These are phyloP conservation scores for Drosophila koepferae DNA, from an alignment of 2,888 invertebrate species.

Conservation along the genomic window DNA sequence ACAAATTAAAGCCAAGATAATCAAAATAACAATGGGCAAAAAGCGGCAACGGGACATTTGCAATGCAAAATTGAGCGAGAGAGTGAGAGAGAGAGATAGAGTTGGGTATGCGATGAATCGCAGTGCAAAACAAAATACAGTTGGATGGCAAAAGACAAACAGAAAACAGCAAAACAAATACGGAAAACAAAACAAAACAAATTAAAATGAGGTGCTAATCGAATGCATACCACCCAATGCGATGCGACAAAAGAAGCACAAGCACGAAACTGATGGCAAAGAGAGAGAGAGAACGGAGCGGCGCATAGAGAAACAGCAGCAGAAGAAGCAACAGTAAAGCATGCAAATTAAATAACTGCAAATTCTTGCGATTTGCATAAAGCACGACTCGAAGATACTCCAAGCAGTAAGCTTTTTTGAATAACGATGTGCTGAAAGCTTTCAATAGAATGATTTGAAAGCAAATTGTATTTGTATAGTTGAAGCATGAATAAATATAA, in stretches of 20 bases:
- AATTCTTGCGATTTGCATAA: not conserved
- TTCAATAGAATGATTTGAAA: not conserved
- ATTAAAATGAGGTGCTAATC: constrained; percentile 67
- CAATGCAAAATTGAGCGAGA: constrained; percentile 60
- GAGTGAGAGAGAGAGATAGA: not conserved
- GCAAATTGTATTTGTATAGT: too few relatives aligned
- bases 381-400: constrained; percentile 13
- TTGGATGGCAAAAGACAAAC: constrained; percentile 22
- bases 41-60: constrained; percentile 58
- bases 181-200: constrained; percentile 8
- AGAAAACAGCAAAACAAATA: constrained; percentile 14
- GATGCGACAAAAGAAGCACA: constrained; percentile 23
- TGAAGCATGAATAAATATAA: not conserved
- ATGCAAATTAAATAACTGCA: constrained; percentile 3
- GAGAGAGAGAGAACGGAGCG: not conserved
- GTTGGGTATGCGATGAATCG: constrained; percentile 32
- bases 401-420: not conserved
- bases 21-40: constrained; percentile 40
- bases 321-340: constrained; percentile 1
- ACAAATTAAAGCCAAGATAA: constrained; percentile 79
- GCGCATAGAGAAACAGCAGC: too few relatives aligned
- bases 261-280: not conserved
- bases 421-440: too few relatives aligned
- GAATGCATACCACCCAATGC: constrained; percentile 60
- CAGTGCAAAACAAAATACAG: constrained; percentile 47